Base-by-base conservation (phyloP, 1,140 invertebrate species). In the Meteorus sp. region DNA sequence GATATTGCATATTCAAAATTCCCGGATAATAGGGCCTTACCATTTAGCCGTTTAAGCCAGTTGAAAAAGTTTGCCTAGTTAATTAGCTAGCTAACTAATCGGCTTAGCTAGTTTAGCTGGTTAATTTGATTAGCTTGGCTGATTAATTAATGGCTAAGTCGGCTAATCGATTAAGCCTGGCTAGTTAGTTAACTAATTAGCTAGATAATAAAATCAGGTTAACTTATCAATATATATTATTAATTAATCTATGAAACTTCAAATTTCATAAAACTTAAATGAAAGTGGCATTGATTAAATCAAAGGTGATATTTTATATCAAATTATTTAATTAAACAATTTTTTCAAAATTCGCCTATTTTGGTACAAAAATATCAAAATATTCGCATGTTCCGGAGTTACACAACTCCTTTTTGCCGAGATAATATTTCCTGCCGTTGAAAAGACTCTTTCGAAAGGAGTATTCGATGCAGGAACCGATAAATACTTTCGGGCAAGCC, bases 381-480 rank as follows among this genome's bases (percentile, higher is more conserved):
- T 11, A 19, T 23, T 44, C 5, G 41, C 41, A 11, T 11, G n/a
- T 5, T 44, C 8, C 25, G 48, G 23, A 8, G 5, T n/a, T 35
- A 51, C 5, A 17, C 48, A 51, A 51, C 48, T 51, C 27, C 48
- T 51, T 11, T 51, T 51, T 25, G 48, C 20, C 4, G 48, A 29
- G 20, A 51, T 27, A 13, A 51, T 51, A 19, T 51, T 51, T 27
- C 48, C 27, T 31, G 48, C 48, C 13, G 48, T 51, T 15, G 20
- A 51, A 27, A 51, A 51, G 5, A 51, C 25, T 9, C 48, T 19
- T 19, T 51, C 23, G 20, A 23, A 51, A 11, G 27, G 0, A 51
- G 48, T 51, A 35, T 23, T 51, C n/a, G 3, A 29, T 31, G 48
- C 8, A 13, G 48, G 48, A 31, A 51, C 27, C 11, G 0, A 29